Base-by-base conservation (phyloP, 2,888 invertebrate genomes). In the Anagyrus pseudococci region DNA sequence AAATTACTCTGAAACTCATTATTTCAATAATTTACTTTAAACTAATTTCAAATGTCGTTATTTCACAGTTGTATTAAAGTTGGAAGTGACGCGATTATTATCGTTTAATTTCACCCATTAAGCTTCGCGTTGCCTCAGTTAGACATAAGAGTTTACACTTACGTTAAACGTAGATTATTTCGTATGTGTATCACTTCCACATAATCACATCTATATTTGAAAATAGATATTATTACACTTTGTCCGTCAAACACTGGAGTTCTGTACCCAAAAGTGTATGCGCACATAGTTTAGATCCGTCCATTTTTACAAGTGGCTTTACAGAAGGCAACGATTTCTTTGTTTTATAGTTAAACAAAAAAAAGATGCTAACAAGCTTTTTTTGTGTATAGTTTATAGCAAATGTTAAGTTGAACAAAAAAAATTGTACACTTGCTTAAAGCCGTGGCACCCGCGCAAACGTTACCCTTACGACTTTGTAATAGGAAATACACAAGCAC, bases 181-280 rank as follows among this genome's bases (percentile, higher is more conserved):
- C 17, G 10, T 49, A 48, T 54, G 41, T 53, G 54, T 53, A 48
- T 58, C 57, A 50, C 37, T 58, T 64, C 26, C 57, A 61, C 57
- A 58, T 65, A 48, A 49, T 61, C 54, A 62, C 57, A 60, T 62
- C 69, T 66, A 67, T 67, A n/a, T 58, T 66, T 67, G 68, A 72
- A 73, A 73, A 72, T 73, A 72, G 71, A 73, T 70, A 71, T 70
- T 57, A 66, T 67, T 60, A 68, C 40, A 52, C 46, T 37, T 58
- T 46, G 15, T 57, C 50, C 20, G 41, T 20, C 25, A 44, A 37
- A 37, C 55, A 50, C 37, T 37, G 19, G 33, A 37, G 17, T 53
- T 57, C n/a, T 53, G 29, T 26, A 55, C 26, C 58, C 48, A 37
- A 58, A 49, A 49, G 37, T 49, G 15, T 37, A 44, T 44, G 37